Conservation (phyloP, 2,888 invertebrate genomes). For the Mystacides longicornis region DNA sequence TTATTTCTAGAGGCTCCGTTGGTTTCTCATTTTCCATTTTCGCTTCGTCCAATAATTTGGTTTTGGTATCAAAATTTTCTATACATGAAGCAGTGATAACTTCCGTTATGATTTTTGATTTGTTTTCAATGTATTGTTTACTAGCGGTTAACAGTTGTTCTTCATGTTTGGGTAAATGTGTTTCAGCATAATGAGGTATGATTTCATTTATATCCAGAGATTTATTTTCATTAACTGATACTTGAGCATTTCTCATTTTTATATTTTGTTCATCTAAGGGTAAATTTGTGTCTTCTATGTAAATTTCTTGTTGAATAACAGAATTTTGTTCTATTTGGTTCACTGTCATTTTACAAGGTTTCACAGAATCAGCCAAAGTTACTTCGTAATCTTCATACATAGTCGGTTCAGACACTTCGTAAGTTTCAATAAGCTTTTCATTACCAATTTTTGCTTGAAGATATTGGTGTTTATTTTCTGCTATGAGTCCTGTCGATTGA, state of each 20-base stretch:
- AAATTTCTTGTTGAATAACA: conserved; percentile 30
- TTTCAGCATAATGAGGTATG: conserved; percentile 16
- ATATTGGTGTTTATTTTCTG: not conserved
- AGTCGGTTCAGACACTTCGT: not conserved
- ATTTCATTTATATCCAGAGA: conserved; percentile 34
- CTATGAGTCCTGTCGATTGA: conserved; percentile 11
- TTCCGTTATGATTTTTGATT: conserved; percentile 16
- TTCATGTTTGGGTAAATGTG: conserved; percentile 10
- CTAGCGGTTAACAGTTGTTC: conserved; percentile 11
- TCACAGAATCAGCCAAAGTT: not conserved
- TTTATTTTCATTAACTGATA: conserved; percentile 30
- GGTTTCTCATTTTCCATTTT: conserved; percentile 18
- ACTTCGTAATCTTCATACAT: not conserved
- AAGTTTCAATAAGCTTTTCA: conserved; percentile 5
- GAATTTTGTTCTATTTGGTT: conserved; percentile 28
- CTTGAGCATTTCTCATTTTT: conserved; percentile 27
- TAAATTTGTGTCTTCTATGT: conserved; percentile 24
- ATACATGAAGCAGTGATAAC: conserved; percentile 17
- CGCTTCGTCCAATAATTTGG: conserved; percentile 12
- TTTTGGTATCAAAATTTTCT: conserved; percentile 7
- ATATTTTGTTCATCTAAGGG: conserved; percentile 24
- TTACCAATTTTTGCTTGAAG: conserved; percentile 13
- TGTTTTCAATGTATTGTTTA: conserved; percentile 19
- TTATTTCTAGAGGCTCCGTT: conserved; percentile 19
- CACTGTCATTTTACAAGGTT: not conserved